Base-by-base conservation (phyloP, 2,888 invertebrate genomes). In the Enchytraeus crypticus region DNA sequence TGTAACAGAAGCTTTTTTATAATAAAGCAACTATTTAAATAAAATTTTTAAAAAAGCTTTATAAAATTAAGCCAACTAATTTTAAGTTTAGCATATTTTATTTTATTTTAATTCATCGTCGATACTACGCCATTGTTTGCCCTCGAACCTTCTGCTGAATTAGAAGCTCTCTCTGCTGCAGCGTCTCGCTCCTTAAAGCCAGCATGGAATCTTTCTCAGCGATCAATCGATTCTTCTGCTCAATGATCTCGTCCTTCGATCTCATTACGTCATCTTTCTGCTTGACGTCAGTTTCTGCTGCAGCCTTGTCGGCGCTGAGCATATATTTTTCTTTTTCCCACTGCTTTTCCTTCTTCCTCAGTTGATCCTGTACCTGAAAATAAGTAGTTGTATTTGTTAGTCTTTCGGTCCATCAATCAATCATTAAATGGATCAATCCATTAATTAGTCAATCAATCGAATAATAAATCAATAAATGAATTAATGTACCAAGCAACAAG, bases 151-250 rank as follows among this genome's bases (percentile, higher is more conserved):
- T 57, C 46, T 57, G 45, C 47, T 46, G 57, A 8, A 57, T 8
- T 27, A 30, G 46, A 27, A 21, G 26, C 3, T 57, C 57, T 5
- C 32, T 53, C 46, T 62, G 59, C 43, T 29, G 30, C n/a, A 65
- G 26, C 2, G 54, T 38, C 23, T 63, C 63, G 26, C 60, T 64
- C 43, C 53, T 56, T 34, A 67, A 66, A 23, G 43, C 57, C 27
- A 67, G 33, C 27, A 57, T 51, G 27, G 53, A 63, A 61, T 65
- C 66, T 47, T 64, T 68, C 46, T 70, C 60, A 53, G 61, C 49
- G 18, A 69, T 57, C n/a, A 67, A 56, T 32, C 58, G 47, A 51
- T 66, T 64, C 46, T 69, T 68, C 26, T 63, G 61, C n/a, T 61
- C 46, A 49, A 70, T 60, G 38, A 70, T 60, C 23, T 64, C 66